Conservation (phyloP, 2,113 vertebrate genomes). For the Lichenostomus cassidix region DNA sequence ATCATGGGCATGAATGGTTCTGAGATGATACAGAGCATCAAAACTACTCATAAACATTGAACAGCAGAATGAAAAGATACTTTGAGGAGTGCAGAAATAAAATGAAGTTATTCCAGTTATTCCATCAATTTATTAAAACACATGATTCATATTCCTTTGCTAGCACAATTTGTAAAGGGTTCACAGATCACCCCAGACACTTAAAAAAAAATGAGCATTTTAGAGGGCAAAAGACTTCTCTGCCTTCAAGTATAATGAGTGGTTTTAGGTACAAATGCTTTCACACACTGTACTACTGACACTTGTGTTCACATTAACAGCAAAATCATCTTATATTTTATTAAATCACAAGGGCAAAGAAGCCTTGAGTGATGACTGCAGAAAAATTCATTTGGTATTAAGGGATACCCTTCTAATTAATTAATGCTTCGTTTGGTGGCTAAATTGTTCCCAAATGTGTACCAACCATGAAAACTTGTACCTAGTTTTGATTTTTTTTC, state of each 20-base stretch:
- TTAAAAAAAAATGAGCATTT: not conserved
- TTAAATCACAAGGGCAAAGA: not conserved
- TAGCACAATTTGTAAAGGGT: not conserved
- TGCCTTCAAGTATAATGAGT: not conserved
- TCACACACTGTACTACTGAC: not conserved
- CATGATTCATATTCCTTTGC: not conserved
- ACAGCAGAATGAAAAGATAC: not conserved
- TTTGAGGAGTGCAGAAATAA: not conserved
- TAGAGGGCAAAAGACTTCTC: not conserved
- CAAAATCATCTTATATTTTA: not conserved
- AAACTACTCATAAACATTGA: not conserved
- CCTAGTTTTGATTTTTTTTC: not conserved
- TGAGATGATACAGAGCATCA: not conserved
- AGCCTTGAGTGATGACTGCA: not conserved
- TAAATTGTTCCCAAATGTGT: not conserved
- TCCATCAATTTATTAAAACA: not conserved
- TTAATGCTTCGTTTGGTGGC: not conserved
- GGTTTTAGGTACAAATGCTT: not conserved
- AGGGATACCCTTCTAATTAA: not conserved
- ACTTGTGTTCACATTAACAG: not conserved
- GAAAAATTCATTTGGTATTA: not conserved
- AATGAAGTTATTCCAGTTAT: not conserved
- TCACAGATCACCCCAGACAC: not conserved
- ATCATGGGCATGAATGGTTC: not conserved
- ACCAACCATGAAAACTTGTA: not conserved